phyloP scores from a whole-genome alignment of 2,888 invertebrate genomes.

The Dryadula phaetusa region DNA sequence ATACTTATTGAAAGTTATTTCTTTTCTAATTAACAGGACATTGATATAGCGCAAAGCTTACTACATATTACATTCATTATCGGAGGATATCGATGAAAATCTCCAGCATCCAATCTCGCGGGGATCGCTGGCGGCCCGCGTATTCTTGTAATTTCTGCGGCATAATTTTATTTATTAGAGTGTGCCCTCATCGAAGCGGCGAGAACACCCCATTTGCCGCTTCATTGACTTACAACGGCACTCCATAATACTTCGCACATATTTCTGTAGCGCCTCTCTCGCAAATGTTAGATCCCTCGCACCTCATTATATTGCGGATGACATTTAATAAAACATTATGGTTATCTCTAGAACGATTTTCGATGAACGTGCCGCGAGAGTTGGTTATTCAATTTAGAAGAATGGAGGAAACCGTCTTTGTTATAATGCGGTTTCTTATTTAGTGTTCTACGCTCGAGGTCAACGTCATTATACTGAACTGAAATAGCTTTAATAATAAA shows the following conservation, averaged over 20 bases:
- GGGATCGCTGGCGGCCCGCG: constrained; percentile 71
- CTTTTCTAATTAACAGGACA: constrained; percentile 27
- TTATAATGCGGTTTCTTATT: constrained; percentile 22
- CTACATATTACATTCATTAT: constrained; percentile 80
- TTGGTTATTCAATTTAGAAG: constrained; percentile 42
- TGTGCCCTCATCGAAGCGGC: constrained; percentile 72
- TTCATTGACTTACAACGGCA: constrained; percentile 85
- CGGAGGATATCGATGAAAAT: constrained; percentile 78
- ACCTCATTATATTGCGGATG: constrained; percentile 84
- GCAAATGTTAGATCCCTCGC: constrained; percentile 75
- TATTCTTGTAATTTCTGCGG: constrained; percentile 84
- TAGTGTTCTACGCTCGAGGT: constrained; percentile 9
- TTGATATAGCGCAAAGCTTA: constrained; percentile 60
- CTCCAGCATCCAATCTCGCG: constrained; percentile 80
- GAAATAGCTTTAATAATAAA: constrained; percentile 5
- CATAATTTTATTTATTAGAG: constrained; percentile 85
- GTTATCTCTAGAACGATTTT: constrained; percentile 70
- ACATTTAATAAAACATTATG: constrained; percentile 84
- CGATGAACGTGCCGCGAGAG: constrained; percentile 64
- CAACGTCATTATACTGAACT: background rate
- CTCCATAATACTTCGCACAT: constrained; percentile 84
- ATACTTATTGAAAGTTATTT: background rate
- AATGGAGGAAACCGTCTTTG: constrained; percentile 26
- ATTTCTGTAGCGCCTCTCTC: constrained; percentile 81
- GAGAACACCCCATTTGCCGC: constrained; percentile 83